A percentile compares a stretch with the other conserved stretches of the same genome.
phyloP scores from a whole-genome alignment of 2,113 vertebrate species.

The Chrysemys picta region DNA sequence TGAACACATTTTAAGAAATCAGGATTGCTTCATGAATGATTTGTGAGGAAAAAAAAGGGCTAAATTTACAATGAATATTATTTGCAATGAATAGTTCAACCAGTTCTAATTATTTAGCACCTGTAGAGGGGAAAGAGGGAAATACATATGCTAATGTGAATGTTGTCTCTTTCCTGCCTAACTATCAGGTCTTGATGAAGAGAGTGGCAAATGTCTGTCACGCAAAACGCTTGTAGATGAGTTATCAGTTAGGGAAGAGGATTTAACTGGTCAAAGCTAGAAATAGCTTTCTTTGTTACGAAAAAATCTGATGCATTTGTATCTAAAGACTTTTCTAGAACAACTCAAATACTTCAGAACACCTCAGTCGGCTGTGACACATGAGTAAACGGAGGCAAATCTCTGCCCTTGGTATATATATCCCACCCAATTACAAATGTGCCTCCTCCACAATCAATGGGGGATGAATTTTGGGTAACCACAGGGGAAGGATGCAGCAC shows the following conservation, averaged over 20 bases:
- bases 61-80: conserved; percentile 76
- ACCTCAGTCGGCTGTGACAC: not conserved
- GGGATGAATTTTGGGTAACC: not conserved
- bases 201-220: conserved; percentile 56
- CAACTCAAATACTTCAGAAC: not conserved
- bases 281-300: not conserved
- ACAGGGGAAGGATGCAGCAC: not conserved
- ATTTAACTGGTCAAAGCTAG: conserved; percentile 25
- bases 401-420: not conserved
- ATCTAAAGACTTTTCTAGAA: not conserved
- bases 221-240: conserved; percentile 32
- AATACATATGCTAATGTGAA: conserved; percentile 65
- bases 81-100: conserved; percentile 76
- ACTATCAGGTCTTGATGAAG: conserved; percentile 54
- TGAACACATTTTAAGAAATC: conserved; percentile 30
- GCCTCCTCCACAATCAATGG: not conserved
- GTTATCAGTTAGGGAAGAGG: conserved; percentile 39
- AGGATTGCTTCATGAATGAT: conserved; percentile 56
- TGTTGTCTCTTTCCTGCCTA: conserved; percentile 71
- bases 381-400: not conserved
- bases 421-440: not conserved
- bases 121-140: conserved; percentile 68
- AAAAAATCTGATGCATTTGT: not conserved
- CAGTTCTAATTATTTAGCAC: conserved; percentile 76
- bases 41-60: conserved; percentile 14